Conservation (phyloP, 2,888 invertebrate species). For the Thymelicus sylvestris region DNA sequence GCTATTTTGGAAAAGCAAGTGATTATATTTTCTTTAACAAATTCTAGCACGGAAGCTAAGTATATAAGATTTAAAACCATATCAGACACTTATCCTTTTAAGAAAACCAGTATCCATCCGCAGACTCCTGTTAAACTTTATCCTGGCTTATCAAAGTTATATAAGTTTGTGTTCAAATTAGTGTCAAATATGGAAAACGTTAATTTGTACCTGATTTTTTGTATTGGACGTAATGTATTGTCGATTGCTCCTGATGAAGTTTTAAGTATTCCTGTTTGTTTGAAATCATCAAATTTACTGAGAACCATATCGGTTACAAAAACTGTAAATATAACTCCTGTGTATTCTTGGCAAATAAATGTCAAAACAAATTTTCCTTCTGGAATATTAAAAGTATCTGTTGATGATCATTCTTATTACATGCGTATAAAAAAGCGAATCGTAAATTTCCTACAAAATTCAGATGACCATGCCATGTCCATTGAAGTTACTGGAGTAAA, state of each 20-base stretch:
- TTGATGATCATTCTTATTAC: constrained; percentile 56
- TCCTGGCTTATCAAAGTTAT: constrained; percentile 61
- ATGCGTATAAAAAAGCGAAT: constrained; percentile 58
- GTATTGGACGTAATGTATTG: constrained; percentile 54
- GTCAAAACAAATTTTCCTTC: constrained; percentile 53
- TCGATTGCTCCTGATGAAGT: constrained; percentile 50
- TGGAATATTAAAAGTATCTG: constrained; percentile 51
- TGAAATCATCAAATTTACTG: constrained; percentile 47
- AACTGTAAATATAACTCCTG: constrained; percentile 57
- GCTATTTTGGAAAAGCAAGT: constrained; percentile 53
- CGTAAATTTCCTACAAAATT: constrained; percentile 48
- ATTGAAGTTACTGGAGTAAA: constrained; percentile 47
- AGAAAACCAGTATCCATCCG: constrained; percentile 55
- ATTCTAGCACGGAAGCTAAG: constrained; percentile 56
- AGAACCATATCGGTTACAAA: constrained; percentile 53
- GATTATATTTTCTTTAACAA: constrained; percentile 60
- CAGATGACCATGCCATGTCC: constrained; percentile 46
- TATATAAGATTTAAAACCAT: constrained; percentile 59
- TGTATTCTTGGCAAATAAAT: constrained; percentile 67
- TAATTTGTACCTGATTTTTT: constrained; percentile 58
- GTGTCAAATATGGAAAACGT: constrained; percentile 49
- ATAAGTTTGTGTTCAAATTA: constrained; percentile 58
- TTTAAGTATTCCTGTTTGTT: constrained; percentile 58
- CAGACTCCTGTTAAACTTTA: constrained; percentile 56
- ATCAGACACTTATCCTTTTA: constrained; percentile 56